These are phyloP conservation scores for Gnatocerus cornutus DNA, from an alignment of 2,888 invertebrate genomes.

Conservation along the genomic window DNA sequence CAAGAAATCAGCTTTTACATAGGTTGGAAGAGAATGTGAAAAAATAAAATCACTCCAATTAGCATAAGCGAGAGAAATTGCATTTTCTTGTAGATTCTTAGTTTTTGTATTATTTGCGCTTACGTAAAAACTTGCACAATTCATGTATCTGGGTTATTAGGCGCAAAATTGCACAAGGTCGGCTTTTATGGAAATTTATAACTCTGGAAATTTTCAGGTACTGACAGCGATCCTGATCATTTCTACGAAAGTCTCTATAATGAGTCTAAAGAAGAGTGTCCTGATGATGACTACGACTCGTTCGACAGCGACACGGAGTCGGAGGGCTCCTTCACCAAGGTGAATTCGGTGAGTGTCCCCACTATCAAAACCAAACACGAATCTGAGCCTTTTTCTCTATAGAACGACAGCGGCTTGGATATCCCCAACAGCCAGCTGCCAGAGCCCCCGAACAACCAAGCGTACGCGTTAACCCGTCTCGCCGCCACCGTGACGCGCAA, in stretches of 20 bases:
- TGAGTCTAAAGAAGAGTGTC: slow-evolving; percentile 55
- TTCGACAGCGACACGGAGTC: slow-evolving; percentile 81
- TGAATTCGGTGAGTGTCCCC: slow-evolving; percentile 57
- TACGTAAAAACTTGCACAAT: slow-evolving; percentile 21
- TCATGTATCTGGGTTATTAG: slow-evolving; percentile 30
- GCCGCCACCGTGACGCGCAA: slow-evolving; percentile 80
- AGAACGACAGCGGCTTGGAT: slow-evolving; percentile 73
- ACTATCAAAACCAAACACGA: neutral
- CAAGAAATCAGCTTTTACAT: slow-evolving; percentile 69
- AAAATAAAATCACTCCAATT: slow-evolving; percentile 8
- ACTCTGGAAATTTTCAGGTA: slow-evolving; percentile 71
- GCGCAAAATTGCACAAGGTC: slow-evolving; percentile 17
- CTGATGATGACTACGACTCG: slow-evolving; percentile 80
- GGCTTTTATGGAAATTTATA: slow-evolving; percentile 5
- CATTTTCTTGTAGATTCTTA: neutral
- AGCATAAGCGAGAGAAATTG: neutral
- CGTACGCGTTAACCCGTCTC: slow-evolving; percentile 78
- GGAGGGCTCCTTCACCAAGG: slow-evolving; percentile 69
- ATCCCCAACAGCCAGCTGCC: slow-evolving; percentile 75
- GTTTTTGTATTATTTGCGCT: neutral
- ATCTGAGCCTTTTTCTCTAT: neutral
- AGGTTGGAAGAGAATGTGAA: slow-evolving; percentile 57
- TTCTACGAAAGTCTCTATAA: slow-evolving; percentile 79
- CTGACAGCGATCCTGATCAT: slow-evolving; percentile 79
- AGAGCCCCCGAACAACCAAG: slow-evolving; percentile 72